phyloP scores from a whole-genome alignment of 2,888 invertebrate genomes.

The Phlogophora meticulosa region DNA sequence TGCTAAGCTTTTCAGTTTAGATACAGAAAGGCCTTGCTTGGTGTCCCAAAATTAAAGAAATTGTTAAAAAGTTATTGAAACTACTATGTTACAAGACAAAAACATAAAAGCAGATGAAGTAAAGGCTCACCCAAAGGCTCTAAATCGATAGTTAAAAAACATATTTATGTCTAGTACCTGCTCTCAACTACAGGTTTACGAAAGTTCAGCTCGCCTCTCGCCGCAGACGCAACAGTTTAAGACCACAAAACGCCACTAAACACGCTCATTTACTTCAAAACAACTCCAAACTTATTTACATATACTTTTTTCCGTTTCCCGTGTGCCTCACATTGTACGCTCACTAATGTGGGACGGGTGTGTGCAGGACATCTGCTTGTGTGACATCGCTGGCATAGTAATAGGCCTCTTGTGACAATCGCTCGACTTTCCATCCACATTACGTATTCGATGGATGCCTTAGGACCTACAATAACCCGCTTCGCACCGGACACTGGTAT shows the following conservation, averaged over 20 bases:
- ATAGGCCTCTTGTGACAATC: constrained; percentile 77
- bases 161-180: not conserved
- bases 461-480: constrained; percentile 68
- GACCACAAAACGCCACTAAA: constrained; percentile 20
- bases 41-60: not conserved
- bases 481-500: constrained; percentile 66
- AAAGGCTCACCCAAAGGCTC: not conserved
- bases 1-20: not conserved
- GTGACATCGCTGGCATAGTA: constrained; percentile 79
- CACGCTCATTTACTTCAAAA: constrained; percentile 22
- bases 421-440: constrained; percentile 82
- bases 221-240: constrained; percentile 4
- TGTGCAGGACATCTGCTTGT: constrained; percentile 78
- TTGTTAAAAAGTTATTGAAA: not conserved
- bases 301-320: constrained; percentile 26
- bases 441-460: constrained; percentile 77
- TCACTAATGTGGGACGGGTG: constrained; percentile 67
- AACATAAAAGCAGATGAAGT: not conserved
- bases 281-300: constrained; percentile 30
- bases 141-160: not conserved
- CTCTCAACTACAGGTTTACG: not conserved
- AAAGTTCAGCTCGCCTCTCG: not conserved
- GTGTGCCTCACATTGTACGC: constrained; percentile 47
- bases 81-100: too few species aligned
- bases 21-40: not conserved